Base-by-base conservation (phyloP, 2,113 vertebrate species). In the Thermophis baileyi region DNA sequence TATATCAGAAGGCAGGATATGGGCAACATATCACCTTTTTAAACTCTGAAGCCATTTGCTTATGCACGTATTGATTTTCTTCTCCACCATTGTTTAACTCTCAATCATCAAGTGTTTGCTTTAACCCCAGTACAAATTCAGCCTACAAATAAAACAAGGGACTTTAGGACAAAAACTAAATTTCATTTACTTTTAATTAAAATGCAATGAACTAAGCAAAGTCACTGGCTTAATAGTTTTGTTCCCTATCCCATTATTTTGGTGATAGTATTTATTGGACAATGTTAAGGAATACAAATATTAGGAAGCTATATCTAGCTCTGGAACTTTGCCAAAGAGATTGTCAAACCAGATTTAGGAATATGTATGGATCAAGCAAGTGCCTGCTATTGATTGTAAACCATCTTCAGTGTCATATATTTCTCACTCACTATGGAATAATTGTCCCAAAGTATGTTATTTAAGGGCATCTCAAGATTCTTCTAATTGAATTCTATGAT, bases 401-500 rank as follows among this genome's bases (percentile, higher is more conserved):
- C 47, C 27, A 89, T 94, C 91, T 92, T 44, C 74, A 93, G 93
- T 44, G 27, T 93, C 89, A 51, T 88, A 93, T 94, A 92, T 63
- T 94, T 55, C 87, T 93, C 35, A 74, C 50, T 92, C 51, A 95
- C 27, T 69, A 14, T n/a, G 57, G 88, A 54, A 60, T 27, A 95
- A 85, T 89, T 95, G 93, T 89, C 95, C 93, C 91, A 92, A 53
- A 89, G 90, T 88, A 88, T 85, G 89, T 94, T 95, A 96, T 96
- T 95, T 95, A 91, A 94, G 94, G 91, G 89, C 89, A 96, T 93
- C 93, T 96, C 63, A 93, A 94, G 94, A 85, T 96, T 87, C 92
- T 96, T 96, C 93, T 95, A 96, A 96, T 95, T 96, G 95, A 95
- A 96, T 96, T 94, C 88, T 94, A 93, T 94, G 93, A 90, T 96